A percentile compares a stretch with the other conserved stretches of the same genome.
Evolutionary conservation across 92 coral and sea anemone species (phyloP).

Genomic region (Heliopora coerulea): DNA sequence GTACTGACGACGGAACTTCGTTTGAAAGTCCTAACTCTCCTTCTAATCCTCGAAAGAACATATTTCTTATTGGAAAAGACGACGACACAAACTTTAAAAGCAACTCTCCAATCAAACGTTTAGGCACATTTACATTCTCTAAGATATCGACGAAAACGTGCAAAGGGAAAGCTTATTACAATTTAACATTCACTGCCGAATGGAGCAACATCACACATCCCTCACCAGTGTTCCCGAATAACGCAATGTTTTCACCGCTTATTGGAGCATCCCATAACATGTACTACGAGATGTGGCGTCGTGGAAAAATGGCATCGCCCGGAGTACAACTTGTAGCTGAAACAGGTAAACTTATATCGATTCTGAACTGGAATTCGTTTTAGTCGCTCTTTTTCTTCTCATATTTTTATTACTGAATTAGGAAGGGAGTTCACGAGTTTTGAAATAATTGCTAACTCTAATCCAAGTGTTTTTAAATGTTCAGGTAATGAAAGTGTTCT

Average conservation of each 20-base stretch:
- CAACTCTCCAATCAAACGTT: slow-evolving; percentile 4
- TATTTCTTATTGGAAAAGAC: slow-evolving; percentile 36
- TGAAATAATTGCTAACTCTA: no score
- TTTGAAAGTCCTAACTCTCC: not conserved
- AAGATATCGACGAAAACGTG: slow-evolving; percentile 33
- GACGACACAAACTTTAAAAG: slow-evolving; percentile 40
- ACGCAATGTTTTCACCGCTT: slow-evolving; percentile 55
- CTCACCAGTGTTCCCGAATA: slow-evolving; percentile 5
- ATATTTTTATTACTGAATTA: no score
- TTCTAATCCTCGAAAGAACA: slow-evolving; percentile 25
- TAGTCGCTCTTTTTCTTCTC: not conserved
- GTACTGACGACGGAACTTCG: slow-evolving; percentile 44
- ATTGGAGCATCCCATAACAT: slow-evolving; percentile 59
- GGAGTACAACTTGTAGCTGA: slow-evolving; percentile 61
- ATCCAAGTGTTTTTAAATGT: no score
- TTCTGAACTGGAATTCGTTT: no score
- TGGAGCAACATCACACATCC: slow-evolving; percentile 55
- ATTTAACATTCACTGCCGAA: slow-evolving; percentile 38
- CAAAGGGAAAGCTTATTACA: slow-evolving; percentile 52
- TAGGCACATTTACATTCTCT: slow-evolving; percentile 38
- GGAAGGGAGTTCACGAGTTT: not conserved
- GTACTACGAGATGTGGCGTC: slow-evolving; percentile 59
- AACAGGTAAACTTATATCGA: slow-evolving; percentile 45
- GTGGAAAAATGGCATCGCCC: slow-evolving; percentile 42
- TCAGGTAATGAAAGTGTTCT: not conserved